Evolutionary conservation across 2,113 vertebrate species (phyloP), one percentile per base, ranked within the genome.

Genomic region (Ceyx margarethae): DNA sequence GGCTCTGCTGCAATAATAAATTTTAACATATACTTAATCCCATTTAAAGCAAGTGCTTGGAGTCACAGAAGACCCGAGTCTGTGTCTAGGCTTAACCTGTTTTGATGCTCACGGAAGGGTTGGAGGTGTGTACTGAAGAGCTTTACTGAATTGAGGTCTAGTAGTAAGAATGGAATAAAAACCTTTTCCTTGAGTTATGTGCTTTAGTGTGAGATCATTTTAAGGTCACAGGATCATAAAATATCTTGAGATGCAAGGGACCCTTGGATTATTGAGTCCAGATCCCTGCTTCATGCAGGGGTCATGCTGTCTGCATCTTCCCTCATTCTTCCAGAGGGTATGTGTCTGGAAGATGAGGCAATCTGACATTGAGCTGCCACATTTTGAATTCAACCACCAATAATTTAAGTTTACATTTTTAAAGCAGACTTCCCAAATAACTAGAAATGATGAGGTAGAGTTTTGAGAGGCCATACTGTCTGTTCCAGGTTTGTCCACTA

Each of bases 401-500:
- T 77, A 61, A 53, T 48, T 83, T 43, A 66, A 57, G 8, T 37
- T 58, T 66, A n/a, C 20, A 10, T 43, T 80, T 90, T 74, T 23
- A 19, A 16, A n/a, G 50, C 17, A 66, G 31, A 5, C 51, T 80
- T 86, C 62, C 65, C 25, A 43, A 74, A 48, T 74, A 22, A 53
- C 73, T 43, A 57, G 50, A 77, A 56, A 26, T 21, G 11, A 13
- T 53, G 20, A 82, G 50, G 18, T 15, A 72, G 10, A 15, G 7
- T 26, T 68, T 83, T 62, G 50, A 53, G 54, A 51, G 18, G 11
- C 42, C 0, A 0, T 28, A 9, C 31, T 76, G 5, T 28, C 54
- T 64, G 8, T 78, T 78, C 19, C 0, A 6, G 26, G 6, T 64
- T 92, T 73, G 50, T 66, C 64, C 3, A 1, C 1, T 0, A 73